Conservation (phyloP, 2,888 invertebrate species). For the Caenorhabditis panamensis region DNA sequence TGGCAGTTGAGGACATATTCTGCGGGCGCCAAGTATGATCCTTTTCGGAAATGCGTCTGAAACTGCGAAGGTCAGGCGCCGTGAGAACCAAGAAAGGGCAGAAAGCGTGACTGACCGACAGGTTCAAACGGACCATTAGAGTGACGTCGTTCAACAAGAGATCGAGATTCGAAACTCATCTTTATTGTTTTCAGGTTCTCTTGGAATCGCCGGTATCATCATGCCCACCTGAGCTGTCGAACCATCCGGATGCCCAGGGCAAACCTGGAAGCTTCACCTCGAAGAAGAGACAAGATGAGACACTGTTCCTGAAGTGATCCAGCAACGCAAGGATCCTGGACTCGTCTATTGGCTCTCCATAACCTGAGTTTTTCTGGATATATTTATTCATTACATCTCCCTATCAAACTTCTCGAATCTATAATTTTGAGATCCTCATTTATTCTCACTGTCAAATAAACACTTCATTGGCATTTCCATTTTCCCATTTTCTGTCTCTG, state of each 20-base stretch:
- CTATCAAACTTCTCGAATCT: background rate
- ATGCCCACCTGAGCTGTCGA: conserved; percentile 88
- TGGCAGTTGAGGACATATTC: background rate
- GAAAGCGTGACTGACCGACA: background rate
- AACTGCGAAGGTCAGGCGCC: background rate
- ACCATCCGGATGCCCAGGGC: conserved; percentile 98
- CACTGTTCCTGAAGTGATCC: conserved; percentile 62
- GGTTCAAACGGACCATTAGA: background rate
- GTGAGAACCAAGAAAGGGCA: background rate
- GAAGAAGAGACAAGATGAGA: conserved; percentile 85
- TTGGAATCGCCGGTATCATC: conserved; percentile 77
- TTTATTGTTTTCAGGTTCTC: conserved; percentile 60
- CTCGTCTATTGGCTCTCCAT: background rate
- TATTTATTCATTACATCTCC: no score
- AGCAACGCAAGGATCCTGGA: no score
- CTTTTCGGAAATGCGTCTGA: background rate
- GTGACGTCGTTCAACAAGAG: background rate
- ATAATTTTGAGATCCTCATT: background rate
- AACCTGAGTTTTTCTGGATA: no score
- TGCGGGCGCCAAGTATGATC: background rate
- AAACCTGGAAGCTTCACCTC: conserved; percentile 94
- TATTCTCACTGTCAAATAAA: conserved; percentile 31
- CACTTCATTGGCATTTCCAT: background rate
- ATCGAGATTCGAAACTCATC: no score
- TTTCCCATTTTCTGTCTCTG: background rate